These are phyloP conservation scores for Cynaeus angustus DNA, from an alignment of 2,888 invertebrate genomes.

Conservation along the genomic window DNA sequence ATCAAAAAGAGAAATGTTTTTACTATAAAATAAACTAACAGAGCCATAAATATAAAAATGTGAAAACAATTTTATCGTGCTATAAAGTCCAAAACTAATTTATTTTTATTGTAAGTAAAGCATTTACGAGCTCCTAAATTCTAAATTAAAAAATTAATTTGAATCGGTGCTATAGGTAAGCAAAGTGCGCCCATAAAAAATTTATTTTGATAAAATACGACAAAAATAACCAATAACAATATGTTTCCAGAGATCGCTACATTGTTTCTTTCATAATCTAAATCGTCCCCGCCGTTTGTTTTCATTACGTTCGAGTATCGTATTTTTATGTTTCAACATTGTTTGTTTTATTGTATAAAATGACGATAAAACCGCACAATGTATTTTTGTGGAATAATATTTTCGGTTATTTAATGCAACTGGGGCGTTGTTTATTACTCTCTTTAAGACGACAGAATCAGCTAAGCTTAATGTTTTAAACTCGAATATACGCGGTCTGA, in stretches of 20 bases:
- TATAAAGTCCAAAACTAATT: conserved; percentile 8
- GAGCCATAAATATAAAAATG: not conserved
- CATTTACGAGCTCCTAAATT: conserved; percentile 14
- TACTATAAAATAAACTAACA: not conserved
- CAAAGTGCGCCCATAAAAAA: not conserved
- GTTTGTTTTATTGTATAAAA: conserved; percentile 31
- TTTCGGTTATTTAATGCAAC: conserved; percentile 40
- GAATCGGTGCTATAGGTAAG: conserved; percentile 8
- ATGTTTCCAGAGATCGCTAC: conserved; percentile 14
- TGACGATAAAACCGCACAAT: conserved; percentile 24
- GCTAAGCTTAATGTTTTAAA: conserved; percentile 46
- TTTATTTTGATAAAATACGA: not conserved
- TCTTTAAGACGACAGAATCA: conserved; percentile 27
- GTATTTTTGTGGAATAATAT: conserved; percentile 34
- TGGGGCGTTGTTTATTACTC: conserved; percentile 37
- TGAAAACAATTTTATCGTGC: conserved; percentile 8
- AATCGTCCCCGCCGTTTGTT: conserved; percentile 12
- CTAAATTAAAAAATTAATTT: conserved; percentile 12
- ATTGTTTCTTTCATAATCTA: conserved; percentile 27
- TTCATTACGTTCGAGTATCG: conserved; percentile 33
- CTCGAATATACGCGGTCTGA: conserved; percentile 45
- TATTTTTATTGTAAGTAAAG: conserved; percentile 4
- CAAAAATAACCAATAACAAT: conserved; percentile 13
- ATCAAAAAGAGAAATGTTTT: no score
- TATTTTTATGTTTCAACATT: conserved; percentile 25